Conservation (phyloP, 2,113 vertebrate genomes). For the Dasyornis broadbenti region DNA sequence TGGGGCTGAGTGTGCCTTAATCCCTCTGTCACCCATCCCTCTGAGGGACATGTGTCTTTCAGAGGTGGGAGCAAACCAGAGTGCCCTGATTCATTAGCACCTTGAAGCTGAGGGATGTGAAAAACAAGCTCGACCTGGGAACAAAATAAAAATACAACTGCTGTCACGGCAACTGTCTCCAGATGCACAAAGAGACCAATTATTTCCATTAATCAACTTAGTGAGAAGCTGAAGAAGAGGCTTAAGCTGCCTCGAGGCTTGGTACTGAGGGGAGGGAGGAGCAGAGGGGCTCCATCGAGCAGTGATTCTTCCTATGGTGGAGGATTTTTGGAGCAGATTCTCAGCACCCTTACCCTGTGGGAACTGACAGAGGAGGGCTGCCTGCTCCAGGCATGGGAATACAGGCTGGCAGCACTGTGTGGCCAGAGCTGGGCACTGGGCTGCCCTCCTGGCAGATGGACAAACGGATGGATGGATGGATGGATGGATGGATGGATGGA, state of each 20-base stretch:
- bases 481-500: neutral
- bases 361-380: neutral
- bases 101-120: neutral
- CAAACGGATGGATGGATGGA: neutral
- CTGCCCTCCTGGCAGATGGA: neutral
- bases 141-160: conserved; percentile 50
- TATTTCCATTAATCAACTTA: conserved; percentile 58
- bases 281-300: neutral
- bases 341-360: accelerated
- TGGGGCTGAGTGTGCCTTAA: accelerated
- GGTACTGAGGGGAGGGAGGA: neutral
- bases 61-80: accelerated
- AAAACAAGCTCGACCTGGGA: conserved; percentile 35
- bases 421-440: neutral
- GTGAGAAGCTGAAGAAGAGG: conserved; percentile 1
- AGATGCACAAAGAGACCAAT: conserved; percentile 52
- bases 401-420: neutral
- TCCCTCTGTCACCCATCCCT: neutral
- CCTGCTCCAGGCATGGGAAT: neutral
- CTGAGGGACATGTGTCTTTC: accelerated
- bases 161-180: conserved; percentile 61
- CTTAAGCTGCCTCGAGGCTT: neutral
- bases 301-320: accelerated
- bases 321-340: neutral
- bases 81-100: neutral